A percentile compares a stretch with the other conserved stretches of the same genome.
Conservation (phyloP, 2,888 invertebrate genomes). For the Caenorhabditis sp. region DNA sequence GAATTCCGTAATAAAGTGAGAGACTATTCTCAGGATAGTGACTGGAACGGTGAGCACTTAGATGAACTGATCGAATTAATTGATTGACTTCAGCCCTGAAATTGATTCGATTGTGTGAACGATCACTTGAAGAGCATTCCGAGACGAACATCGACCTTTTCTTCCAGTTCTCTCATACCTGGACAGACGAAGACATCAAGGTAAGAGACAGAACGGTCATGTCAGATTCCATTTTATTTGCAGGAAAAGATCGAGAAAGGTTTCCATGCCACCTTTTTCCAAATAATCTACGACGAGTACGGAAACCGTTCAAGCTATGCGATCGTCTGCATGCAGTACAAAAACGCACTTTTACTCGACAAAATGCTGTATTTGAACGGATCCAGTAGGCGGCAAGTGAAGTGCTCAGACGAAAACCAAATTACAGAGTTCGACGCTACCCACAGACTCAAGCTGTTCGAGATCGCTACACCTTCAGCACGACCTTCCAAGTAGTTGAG, state of each 20-base stretch:
- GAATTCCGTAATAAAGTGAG: background rate
- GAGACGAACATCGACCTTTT: background rate
- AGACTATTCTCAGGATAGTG: background rate
- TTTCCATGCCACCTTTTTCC: background rate
- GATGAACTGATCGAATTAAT: no score
- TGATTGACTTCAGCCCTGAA: no score
- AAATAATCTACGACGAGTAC: background rate
- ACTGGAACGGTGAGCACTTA: conserved; percentile 1
- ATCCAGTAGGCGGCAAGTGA: no score
- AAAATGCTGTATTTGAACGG: no score
- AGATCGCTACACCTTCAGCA: no score
- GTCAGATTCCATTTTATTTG: no score
- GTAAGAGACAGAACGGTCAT: no score
- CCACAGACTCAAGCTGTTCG: no score
- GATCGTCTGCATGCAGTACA: background rate
- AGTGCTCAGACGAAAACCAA: no score
- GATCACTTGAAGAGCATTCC: background rate
- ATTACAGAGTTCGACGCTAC: no score
- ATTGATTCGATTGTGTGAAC: background rate
- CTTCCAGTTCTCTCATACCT: background rate
- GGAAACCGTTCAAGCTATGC: background rate
- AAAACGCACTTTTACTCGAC: background rate
- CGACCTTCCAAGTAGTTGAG: no score
- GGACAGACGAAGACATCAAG: background rate
- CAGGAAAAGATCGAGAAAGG: background rate